Base-by-base conservation (phyloP, 2,888 invertebrate genomes). In the Cremastobaeus sp. region DNA sequence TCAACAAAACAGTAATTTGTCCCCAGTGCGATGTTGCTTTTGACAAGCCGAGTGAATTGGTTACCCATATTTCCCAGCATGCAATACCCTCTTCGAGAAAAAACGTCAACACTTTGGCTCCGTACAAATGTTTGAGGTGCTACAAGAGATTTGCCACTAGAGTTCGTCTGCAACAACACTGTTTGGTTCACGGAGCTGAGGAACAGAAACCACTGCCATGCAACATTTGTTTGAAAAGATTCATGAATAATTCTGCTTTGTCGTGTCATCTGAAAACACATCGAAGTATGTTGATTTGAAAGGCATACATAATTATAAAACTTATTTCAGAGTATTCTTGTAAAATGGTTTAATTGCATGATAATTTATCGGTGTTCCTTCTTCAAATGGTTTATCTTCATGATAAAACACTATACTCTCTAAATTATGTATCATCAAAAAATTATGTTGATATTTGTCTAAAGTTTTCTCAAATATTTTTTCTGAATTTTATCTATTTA, bases 191-290 rank as follows among this genome's bases (percentile, higher is more conserved):
- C 82, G 91, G 91, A 52, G 90, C 89, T 4, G 92, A 93, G 74
- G 92, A 93, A 71, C 88, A 90, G n/a, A 93, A 93, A 84, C 92
- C 93, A 9, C 86, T 92, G 71, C 90, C 92, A 82, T 94, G 94
- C 83, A 88, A 90, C 32, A 88, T 90, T 39, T 93, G 93, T 80
- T 88, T 89, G 28, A 92, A 92, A 83, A 86, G 92, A 52, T 93
- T 94, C 85, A 89, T 93, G 81, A 94, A 92, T 78, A 92, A 92
- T 82, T 92, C 93, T 0, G 93, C 94, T 1, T 87, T 94, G 15
- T 90, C 92, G 1, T 92, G 93, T 78, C 94, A 94, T 84, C 84
- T 92, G 66, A 93, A 93, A 87, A 92, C 91, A 2, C 94, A 94
- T 81, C 87, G 88, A 82, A 89, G 90, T 90, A 83, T 80, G 81